phyloP scores from a whole-genome alignment of 2,797 vertebrate genomes.

The Danio aesculapii region DNA sequence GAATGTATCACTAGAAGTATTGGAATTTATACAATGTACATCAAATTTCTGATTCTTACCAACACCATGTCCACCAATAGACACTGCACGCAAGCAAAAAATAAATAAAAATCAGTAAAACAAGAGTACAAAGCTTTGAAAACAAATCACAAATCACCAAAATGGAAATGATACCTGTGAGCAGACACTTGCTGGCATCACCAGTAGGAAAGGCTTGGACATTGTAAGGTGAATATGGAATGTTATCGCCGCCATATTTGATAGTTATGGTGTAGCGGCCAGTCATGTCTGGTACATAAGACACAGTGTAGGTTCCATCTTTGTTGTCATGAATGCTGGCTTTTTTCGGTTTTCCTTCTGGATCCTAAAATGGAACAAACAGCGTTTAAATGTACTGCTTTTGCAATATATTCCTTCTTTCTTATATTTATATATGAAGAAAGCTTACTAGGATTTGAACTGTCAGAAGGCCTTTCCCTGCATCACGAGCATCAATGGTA shows the following conservation, averaged over 20 bases:
- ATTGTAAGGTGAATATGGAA: slow-evolving; percentile 89
- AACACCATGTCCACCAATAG: slow-evolving; percentile 92
- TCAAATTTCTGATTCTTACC: slow-evolving; percentile 74
- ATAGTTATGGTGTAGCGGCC: slow-evolving; percentile 93
- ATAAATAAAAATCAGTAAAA: not conserved
- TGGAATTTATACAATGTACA: not conserved
- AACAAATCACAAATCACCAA: not conserved
- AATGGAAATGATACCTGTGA: slow-evolving; percentile 77
- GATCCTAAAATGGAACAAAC: slow-evolving; percentile 78
- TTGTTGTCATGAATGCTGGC: slow-evolving; percentile 93
- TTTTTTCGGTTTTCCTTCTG: slow-evolving; percentile 94
- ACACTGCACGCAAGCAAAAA: slow-evolving; percentile 76
- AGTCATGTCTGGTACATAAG: slow-evolving; percentile 90
- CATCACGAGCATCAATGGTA: slow-evolving; percentile 94
- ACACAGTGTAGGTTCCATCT: slow-evolving; percentile 92
- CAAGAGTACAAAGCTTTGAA: not conserved
- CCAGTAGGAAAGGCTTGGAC: slow-evolving; percentile 90
- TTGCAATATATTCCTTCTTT: not conserved
- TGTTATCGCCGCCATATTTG: slow-evolving; percentile 92
- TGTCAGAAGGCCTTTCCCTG: slow-evolving; percentile 93
- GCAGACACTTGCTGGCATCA: slow-evolving; percentile 92
- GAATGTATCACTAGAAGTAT: not conserved
- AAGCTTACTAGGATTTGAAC: slow-evolving; percentile 91
- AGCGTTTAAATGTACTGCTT: not conserved
- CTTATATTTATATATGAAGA: not conserved